Evolutionary conservation across 2,797 vertebrate genomes (phyloP).

Genomic region (Yasuhikotakia modesta): DNA sequence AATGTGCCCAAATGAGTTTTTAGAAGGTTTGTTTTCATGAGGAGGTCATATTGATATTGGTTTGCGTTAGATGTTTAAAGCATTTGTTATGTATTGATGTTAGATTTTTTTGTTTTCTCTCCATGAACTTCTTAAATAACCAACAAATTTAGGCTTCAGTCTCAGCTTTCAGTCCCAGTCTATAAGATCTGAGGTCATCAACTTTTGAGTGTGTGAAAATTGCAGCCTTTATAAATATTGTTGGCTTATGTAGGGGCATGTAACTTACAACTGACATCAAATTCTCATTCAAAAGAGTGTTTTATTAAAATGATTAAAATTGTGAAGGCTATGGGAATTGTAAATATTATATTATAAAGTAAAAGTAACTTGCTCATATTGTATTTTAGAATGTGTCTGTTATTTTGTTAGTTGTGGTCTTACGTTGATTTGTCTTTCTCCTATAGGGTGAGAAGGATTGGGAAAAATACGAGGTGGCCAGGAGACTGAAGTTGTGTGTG

Average conservation of each 20-base stretch:
- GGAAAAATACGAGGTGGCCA: slow-evolving; percentile 75
- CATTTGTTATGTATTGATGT: neutral
- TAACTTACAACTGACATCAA: neutral
- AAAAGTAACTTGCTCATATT: no score
- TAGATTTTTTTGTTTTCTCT: neutral
- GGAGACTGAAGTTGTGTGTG: slow-evolving; percentile 72
- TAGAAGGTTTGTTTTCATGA: neutral
- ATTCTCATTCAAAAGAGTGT: no score
- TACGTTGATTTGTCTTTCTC: neutral
- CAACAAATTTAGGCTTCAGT: neutral
- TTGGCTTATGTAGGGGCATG: neutral
- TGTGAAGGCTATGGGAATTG: no score
- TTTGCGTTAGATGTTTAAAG: neutral
- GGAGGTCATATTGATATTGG: neutral
- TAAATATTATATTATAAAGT: no score
- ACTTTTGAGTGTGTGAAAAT: neutral
- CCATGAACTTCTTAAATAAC: neutral
- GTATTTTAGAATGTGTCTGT: neutral
- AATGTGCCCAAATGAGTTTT: neutral
- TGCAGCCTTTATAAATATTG: neutral
- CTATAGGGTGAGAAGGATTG: slow-evolving; percentile 76
- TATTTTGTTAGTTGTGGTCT: neutral
- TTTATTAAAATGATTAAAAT: no score
- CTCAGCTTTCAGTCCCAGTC: neutral
- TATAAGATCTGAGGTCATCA: neutral